Evolutionary conservation across 2,113 vertebrate species (phyloP), one percentile per base, ranked within the genome.

Genomic region (Pongo abelii): DNA sequence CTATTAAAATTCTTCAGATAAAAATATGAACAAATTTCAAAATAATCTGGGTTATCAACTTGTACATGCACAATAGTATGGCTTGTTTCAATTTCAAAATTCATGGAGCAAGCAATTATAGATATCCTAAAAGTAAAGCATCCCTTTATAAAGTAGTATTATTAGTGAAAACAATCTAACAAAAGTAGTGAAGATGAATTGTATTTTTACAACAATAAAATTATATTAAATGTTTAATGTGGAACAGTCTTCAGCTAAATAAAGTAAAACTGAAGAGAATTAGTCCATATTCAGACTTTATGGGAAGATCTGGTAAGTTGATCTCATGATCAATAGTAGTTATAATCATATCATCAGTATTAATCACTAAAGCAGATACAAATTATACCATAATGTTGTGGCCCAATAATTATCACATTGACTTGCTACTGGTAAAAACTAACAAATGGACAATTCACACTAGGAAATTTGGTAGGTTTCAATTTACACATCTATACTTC

Each of bases 1-100:
- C 84, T 75, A 38, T 0, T 52, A 16, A 79, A 93, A 61, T 38
- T 64, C n/a, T 94, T 74, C 79, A 80, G 22, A 93, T 77, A 57
- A 91, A 97, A 77, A 92, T 57, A 81, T 9, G 12, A 87, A 81
- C 83, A 95, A 91, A 59, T 38, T 84, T 87, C 23, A 74, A 87
- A 87, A 40, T 77, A 35, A 91, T 74, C 52, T 52, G 48, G 50
- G 17, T 27, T 70, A 64, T 70, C 87, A 96, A n/a, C 81, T 87
- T 78, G 38, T 17, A 70, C 6, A 48, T 10, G 12, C 22, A 93
- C 40, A 70, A 79, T 1, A 52, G 4, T 40, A 4, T 80, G 69
- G 22, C 43, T 81, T 70, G 27, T 86, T 93, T 84, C 64, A 11
- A 77, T 14, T 52, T 93, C 43, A 48, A 84, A 90, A 91, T 93